Evolutionary conservation across 23 tunicate species (phyloP).

Genomic region (Styela clava): DNA sequence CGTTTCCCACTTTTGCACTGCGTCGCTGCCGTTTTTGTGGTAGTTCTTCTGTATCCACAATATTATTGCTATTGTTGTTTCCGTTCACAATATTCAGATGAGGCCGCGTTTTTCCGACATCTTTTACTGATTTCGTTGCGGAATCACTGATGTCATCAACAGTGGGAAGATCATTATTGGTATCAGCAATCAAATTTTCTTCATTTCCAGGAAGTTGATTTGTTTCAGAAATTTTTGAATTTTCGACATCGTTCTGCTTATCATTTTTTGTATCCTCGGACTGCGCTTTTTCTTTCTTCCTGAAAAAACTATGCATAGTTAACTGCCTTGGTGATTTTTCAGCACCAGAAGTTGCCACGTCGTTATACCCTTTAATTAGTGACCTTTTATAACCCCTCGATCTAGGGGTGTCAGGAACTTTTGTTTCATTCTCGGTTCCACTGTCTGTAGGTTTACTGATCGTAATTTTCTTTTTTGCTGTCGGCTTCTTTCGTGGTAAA

Average conservation of each 20-base stretch:
- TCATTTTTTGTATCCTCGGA: neutral
- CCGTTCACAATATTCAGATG: neutral
- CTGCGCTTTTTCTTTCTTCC: neutral
- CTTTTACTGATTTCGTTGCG: neutral
- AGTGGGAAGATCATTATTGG: neutral
- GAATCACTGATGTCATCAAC: neutral
- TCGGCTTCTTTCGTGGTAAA: conserved; percentile 16
- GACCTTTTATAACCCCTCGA: neutral
- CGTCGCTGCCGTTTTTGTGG: conserved; percentile 50
- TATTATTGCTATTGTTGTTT: neutral
- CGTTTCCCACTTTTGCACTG: conserved; percentile 73
- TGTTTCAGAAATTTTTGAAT: neutral
- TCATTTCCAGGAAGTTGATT: neutral
- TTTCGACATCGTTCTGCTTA: neutral
- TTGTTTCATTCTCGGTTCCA: neutral
- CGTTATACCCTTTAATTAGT: neutral
- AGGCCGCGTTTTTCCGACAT: neutral
- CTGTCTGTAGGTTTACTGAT: neutral
- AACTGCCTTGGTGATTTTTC: conserved; percentile 7
- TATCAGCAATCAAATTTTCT: neutral
- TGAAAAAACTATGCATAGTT: conserved; percentile 2
- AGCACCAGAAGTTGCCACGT: conserved; percentile 21
- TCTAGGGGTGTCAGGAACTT: neutral
- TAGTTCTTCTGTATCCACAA: neutral
- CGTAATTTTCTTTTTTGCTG: neutral